Evolutionary conservation across 2,113 vertebrate genomes (phyloP).

Genomic region (Amblyopsis rosae): DNA sequence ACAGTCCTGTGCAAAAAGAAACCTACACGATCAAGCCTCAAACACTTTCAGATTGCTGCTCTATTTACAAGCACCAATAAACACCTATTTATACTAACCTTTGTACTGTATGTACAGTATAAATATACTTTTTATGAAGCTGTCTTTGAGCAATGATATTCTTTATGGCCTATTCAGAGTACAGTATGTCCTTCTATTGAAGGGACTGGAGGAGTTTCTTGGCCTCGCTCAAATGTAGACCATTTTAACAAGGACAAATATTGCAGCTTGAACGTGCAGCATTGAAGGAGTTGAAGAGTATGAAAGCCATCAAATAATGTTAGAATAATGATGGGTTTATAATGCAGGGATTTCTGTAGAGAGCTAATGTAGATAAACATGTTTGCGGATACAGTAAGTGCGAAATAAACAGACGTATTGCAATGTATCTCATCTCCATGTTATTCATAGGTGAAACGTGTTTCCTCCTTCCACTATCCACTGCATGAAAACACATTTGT

Average conservation of each 20-base stretch:
- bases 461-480: slow-evolving; percentile 1
- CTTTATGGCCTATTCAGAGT: not conserved
- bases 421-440: slow-evolving; percentile 4
- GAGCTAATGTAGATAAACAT: slow-evolving; percentile 30
- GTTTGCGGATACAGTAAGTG: slow-evolving; percentile 8
- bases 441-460: slow-evolving; percentile 20
- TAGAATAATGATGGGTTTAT: no score
- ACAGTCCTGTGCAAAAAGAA: slow-evolving; percentile 1
- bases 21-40: slow-evolving; percentile 32
- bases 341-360: no score
- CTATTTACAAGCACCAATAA: slow-evolving; percentile 22
- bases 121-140: slow-evolving; percentile 32
- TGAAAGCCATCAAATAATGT: not conserved
- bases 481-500: no score
- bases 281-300: slow-evolving; percentile 6
- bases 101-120: slow-evolving; percentile 4
- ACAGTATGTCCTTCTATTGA: slow-evolving; percentile 3
- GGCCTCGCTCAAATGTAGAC: slow-evolving; percentile 4
- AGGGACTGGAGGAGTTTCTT: not conserved
- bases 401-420: slow-evolving; percentile 25
- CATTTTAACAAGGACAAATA: slow-evolving; percentile 33
- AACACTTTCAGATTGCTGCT: not conserved
- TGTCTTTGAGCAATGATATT: slow-evolving; percentile 11
- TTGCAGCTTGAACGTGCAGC: slow-evolving; percentile 23
- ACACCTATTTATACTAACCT: slow-evolving; percentile 1